Conservation (phyloP, 2,113 vertebrate genomes). For the Sterna hirundo region DNA sequence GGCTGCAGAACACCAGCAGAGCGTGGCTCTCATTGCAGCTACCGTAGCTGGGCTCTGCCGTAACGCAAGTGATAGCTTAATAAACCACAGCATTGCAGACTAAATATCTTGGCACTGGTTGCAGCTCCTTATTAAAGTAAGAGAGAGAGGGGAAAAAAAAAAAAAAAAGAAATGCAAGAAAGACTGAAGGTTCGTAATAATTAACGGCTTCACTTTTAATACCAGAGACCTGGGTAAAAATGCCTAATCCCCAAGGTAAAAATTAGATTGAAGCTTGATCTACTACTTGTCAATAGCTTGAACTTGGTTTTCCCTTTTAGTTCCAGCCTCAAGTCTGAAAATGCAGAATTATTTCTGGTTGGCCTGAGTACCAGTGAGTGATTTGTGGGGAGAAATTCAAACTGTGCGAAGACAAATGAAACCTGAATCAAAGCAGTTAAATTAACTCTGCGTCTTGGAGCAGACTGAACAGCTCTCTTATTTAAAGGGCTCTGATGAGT, state of each 20-base stretch:
- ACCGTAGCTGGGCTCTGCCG: background rate
- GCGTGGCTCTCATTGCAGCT: constrained; percentile 17
- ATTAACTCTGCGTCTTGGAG: background rate
- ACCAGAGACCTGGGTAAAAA: background rate
- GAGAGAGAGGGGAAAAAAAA: background rate
- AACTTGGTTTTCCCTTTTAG: background rate
- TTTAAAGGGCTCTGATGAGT: background rate
- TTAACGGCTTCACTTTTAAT: background rate
- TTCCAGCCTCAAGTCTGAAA: background rate
- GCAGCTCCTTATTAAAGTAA: background rate
- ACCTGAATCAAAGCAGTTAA: background rate
- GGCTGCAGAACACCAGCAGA: constrained; percentile 16
- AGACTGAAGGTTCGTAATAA: background rate
- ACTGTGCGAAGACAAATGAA: background rate
- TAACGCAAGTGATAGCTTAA: constrained; percentile 21
- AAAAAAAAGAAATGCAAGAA: background rate
- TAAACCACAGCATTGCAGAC: constrained; percentile 35
- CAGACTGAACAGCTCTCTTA: background rate
- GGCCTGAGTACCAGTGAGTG: background rate
- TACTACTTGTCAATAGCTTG: background rate
- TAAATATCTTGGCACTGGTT: background rate
- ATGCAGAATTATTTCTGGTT: background rate
- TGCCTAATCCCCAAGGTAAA: background rate
- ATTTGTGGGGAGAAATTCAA: background rate
- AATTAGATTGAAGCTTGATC: background rate